Conservation (phyloP, 2,113 vertebrate genomes). For the Eurypyga helias region DNA sequence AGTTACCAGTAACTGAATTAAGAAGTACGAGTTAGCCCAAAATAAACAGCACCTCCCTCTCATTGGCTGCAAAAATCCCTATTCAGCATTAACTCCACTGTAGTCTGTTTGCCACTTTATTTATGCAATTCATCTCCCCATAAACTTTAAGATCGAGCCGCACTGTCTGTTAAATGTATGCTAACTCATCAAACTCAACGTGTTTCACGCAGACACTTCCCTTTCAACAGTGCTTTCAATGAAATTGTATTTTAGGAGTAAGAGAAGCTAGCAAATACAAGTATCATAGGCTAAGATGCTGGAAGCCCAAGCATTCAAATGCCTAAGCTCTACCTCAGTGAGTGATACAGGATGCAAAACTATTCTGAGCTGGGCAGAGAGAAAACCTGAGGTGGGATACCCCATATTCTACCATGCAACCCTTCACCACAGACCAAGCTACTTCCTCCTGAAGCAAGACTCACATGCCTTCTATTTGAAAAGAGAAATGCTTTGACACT, state of each 20-base stretch:
- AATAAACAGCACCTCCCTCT: neutral
- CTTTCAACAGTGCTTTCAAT: neutral
- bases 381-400: neutral
- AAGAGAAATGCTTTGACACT: neutral
- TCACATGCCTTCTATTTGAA: neutral
- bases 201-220: neutral
- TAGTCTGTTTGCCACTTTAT: neutral
- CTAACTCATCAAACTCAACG: neutral
- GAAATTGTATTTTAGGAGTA: neutral
- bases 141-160: neutral
- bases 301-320: neutral
- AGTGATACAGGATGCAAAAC: neutral
- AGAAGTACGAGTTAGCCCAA: neutral
- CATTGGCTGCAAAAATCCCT: neutral
- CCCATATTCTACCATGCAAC: neutral
- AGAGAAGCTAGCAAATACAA: neutral
- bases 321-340: neutral
- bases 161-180: neutral
- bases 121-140: neutral
- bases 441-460: neutral
- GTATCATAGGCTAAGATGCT: neutral
- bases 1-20: slow-evolving; percentile 1
- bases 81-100: neutral
- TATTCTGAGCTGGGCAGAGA: neutral
- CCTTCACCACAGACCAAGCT: neutral